Percentiles rank a stretch among this genome's conserved stretches.
These are phyloP conservation scores for Antheraea yamamai DNA, from an alignment of 2,888 invertebrate genomes.

Conservation along the genomic window DNA sequence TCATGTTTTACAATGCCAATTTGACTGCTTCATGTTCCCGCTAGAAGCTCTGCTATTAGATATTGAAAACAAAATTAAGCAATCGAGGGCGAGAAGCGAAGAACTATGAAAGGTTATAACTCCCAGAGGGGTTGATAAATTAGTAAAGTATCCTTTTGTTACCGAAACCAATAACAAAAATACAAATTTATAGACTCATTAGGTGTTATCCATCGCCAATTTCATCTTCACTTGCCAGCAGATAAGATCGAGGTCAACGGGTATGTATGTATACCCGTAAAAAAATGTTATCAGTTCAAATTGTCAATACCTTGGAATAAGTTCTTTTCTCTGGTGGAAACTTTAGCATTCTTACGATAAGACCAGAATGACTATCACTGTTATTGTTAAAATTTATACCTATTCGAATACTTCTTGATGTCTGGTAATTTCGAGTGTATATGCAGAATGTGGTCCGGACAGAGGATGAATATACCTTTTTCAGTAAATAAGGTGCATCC, in stretches of 20 bases:
- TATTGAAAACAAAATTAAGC: background rate
- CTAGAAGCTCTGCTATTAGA: background rate
- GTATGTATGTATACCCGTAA: background rate
- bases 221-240: too few species aligned
- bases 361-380: background rate
- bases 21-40: background rate
- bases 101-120: too few species aligned
- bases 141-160: too few species aligned
- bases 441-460: background rate
- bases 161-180: too few species aligned
- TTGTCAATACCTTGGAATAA: background rate
- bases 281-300: background rate
- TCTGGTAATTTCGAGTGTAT: too few species aligned
- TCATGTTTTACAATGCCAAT: background rate
- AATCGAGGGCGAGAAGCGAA: background rate
- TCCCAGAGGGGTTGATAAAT: too few species aligned
- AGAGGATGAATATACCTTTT: conserved; percentile 84
- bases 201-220: too few species aligned
- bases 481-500: conserved; percentile 96
- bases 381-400: background rate
- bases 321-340: too few species aligned
- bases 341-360: background rate
- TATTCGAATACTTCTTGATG: too few species aligned
- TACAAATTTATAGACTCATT: too few species aligned
- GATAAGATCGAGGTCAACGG: too few species aligned